These are phyloP conservation scores for Paraplagusia blochii DNA, from an alignment of 2,113 vertebrate genomes.

Conservation along the genomic window DNA sequence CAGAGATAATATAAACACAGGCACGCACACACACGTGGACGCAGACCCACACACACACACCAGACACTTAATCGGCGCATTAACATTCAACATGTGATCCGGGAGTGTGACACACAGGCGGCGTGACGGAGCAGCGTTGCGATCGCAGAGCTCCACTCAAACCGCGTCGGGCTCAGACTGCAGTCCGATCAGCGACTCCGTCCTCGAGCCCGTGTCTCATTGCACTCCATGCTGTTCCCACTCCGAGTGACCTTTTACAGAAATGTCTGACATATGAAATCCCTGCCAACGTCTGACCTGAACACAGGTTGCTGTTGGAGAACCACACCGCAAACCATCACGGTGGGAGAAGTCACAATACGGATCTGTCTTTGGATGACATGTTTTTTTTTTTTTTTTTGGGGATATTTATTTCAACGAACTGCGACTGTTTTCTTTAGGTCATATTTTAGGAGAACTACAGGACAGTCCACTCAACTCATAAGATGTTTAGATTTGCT, in stretches of 20 bases:
- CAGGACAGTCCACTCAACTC: not conserved
- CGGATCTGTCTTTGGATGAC: constrained; percentile 1
- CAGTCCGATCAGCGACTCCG: constrained; percentile 7
- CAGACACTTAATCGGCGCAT: constrained; percentile 3
- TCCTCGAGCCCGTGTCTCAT: constrained; percentile 28
- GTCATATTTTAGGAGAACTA: no score
- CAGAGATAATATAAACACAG: constrained; percentile 17
- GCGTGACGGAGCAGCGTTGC: not conserved
- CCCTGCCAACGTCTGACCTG: constrained; percentile 56
- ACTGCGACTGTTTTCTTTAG: no score
- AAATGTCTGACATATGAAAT: constrained; percentile 55
- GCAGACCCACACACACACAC: not conserved
- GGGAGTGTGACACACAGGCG: not conserved
- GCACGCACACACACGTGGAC: not conserved
- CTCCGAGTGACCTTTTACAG: constrained; percentile 62
- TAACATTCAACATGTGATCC: not conserved
- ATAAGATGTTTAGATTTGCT: no score
- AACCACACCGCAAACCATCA: constrained; percentile 16
- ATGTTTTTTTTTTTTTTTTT: no score
- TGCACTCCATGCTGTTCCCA: constrained; percentile 34
- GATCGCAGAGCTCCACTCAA: not conserved
- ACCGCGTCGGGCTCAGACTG: constrained; percentile 22
- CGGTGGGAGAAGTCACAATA: constrained; percentile 4
- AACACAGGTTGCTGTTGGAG: constrained; percentile 48
- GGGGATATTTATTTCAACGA: not conserved